Conservation (phyloP, 1,140 invertebrate species). For the Meteorus sp. region DNA sequence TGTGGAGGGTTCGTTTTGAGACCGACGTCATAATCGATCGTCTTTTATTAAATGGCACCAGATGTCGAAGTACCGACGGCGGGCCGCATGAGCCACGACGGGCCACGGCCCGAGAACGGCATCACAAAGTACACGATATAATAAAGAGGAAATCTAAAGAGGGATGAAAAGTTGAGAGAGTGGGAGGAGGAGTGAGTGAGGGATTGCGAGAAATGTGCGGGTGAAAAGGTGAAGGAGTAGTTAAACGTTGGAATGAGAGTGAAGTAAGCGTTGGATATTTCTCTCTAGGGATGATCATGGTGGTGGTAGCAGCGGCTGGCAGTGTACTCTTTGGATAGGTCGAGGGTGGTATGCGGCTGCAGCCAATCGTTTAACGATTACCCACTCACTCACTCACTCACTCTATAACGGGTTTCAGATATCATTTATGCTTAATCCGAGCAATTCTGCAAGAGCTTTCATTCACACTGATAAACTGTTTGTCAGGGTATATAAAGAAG, state of each 20-base stretch:
- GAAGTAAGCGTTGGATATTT: no score
- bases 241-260: conserved; percentile 38
- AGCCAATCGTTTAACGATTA: conserved; percentile 59
- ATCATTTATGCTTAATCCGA: conserved; percentile 40
- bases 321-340: conserved; percentile 21
- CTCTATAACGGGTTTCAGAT: conserved; percentile 52
- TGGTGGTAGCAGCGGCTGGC: conserved; percentile 24
- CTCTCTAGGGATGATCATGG: no score
- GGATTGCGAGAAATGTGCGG: conserved; percentile 20
- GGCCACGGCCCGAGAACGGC: conserved; percentile 9
- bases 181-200: conserved; percentile 17
- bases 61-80: conserved; percentile 48
- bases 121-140: conserved; percentile 16
- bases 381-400: conserved; percentile 46
- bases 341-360: conserved; percentile 35
- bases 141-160: no score
- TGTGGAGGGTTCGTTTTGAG: conserved; percentile 46
- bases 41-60: conserved; percentile 61
- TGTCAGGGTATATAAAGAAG: neutral
- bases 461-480: neutral
- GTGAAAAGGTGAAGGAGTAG: conserved; percentile 38
- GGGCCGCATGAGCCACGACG: conserved; percentile 30
- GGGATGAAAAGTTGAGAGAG: no score
- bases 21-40: conserved; percentile 61
- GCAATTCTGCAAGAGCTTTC: conserved; percentile 16